Conservation (phyloP, 1,140 invertebrate genomes). For the Nephotettix cincticeps region DNA sequence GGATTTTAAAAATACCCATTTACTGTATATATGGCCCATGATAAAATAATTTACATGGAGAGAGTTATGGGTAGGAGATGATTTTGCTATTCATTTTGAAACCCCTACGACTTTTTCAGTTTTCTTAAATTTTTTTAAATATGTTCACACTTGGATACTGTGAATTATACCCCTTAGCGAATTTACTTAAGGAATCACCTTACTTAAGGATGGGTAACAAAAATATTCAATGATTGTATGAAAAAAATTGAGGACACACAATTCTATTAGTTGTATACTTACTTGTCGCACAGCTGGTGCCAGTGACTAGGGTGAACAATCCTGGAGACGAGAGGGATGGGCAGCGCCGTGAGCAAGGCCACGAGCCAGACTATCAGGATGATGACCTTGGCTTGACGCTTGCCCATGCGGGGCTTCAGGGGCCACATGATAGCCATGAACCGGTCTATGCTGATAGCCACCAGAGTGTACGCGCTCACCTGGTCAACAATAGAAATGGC, state of each 20-base stretch:
- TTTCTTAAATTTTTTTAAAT: constrained; percentile 27
- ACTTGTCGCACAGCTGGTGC: constrained; percentile 62
- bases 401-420: constrained; percentile 73
- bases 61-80: too few species aligned
- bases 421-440: constrained; percentile 89
- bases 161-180: too few species aligned
- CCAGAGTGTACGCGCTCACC: constrained; percentile 78
- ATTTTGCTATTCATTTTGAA: too few species aligned
- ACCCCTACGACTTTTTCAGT: too few species aligned
- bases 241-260: constrained; percentile 8
- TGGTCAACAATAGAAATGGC: constrained; percentile 20
- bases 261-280: constrained; percentile 46
- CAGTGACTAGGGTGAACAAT: constrained; percentile 57
- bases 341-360: constrained; percentile 75
- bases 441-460: constrained; percentile 83
- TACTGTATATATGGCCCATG: too few species aligned
- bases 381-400: constrained; percentile 66
- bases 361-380: constrained; percentile 77
- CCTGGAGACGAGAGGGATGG: constrained; percentile 70
- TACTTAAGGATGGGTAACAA: too few species aligned
- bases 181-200: too few species aligned
- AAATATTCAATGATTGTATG: not conserved
- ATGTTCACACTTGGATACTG: too few species aligned
- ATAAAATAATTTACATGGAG: too few species aligned
- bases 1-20: too few species aligned